Evolutionary conservation across 2,888 invertebrate species (phyloP), one percentile per base, ranked within the genome.

Genomic region (Ichneumoninae sp.): DNA sequence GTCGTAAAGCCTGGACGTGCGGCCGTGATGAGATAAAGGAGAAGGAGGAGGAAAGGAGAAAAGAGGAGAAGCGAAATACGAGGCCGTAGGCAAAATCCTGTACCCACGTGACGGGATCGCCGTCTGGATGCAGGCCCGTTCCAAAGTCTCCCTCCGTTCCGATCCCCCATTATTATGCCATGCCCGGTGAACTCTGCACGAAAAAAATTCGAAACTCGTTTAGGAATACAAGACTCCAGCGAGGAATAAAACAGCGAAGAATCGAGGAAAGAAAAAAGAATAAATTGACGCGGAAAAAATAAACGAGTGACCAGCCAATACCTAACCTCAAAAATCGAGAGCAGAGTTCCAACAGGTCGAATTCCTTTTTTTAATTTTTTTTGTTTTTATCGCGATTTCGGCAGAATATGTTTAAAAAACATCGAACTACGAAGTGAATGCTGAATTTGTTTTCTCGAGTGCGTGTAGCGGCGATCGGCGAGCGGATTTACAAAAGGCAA

Each of bases 31-130:
- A 7, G 40, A 74, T 54, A 74, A 52, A 74, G 10, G 68, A 44
- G 68, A 69, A 30, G 47, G 16, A 74, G 44, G 57, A 63, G 26
- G n/a, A 47, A 54, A 1, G 50, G 30, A 66, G 33, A 54, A 33
- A 54, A 19, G 33, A 40, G 44, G 22, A 36, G 22, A 36, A 60
- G 50, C 16, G 70, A 81, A 81, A 68, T 47, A 66, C 54, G 60
- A 74, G 68, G 66, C 69, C n/a, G 47, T 68, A 68, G 74, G 19
- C 44, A 74, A 57, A 68, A 81, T 74, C 47, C 68, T 81, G 57
- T 57, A 68, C 47, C 65, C 81, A 69, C 74, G 74, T 81, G 81
- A 57, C 74, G 47, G 66, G 71, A 22, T 77, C 40, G 33, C 44
- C 68, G 80, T 81, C 74, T 74, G 74, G 33, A 57, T 68, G 13